Conservation (phyloP, 2,797 vertebrate species). For the Ispidina picta region DNA sequence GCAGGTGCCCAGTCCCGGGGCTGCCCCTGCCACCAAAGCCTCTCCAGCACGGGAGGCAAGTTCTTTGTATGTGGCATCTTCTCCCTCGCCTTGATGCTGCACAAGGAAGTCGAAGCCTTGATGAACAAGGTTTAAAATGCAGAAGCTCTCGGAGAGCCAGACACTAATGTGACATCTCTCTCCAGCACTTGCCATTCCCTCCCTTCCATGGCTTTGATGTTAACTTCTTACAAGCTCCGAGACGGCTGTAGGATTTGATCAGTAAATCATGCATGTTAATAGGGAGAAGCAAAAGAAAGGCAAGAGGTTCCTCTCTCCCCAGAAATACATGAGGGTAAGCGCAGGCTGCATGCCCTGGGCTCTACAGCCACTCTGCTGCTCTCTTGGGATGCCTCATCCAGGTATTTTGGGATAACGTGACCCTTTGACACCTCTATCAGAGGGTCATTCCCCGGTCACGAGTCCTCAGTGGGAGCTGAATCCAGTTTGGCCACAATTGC, state of each 20-base stretch:
- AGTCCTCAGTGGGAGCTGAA: neutral
- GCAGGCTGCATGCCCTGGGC: accelerated
- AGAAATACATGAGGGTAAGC: conserved; percentile 56
- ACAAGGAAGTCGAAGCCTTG: conserved; percentile 43
- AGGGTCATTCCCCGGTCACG: neutral
- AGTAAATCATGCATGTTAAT: conserved; percentile 74
- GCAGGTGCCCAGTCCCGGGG: accelerated
- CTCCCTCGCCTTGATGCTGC: neutral
- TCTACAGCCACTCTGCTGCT: neutral
- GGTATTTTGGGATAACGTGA: neutral
- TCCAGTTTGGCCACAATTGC: neutral
- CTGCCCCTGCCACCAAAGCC: neutral
- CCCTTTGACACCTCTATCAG: accelerated
- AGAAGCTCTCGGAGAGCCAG: conserved; percentile 75
- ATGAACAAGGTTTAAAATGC: conserved; percentile 73
- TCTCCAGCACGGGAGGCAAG: neutral
- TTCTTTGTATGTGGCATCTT: neutral
- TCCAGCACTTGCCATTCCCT: conserved; percentile 45
- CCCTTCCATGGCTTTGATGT: conserved; percentile 64
- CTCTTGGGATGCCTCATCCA: accelerated
- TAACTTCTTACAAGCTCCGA: conserved; percentile 70
- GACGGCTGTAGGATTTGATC: conserved; percentile 80
- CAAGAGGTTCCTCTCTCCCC: neutral
- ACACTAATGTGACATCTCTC: conserved; percentile 73
- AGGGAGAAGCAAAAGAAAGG: conserved; percentile 62